phyloP scores from a whole-genome alignment of 2,113 vertebrate genomes.

The Calonectris borealis region DNA sequence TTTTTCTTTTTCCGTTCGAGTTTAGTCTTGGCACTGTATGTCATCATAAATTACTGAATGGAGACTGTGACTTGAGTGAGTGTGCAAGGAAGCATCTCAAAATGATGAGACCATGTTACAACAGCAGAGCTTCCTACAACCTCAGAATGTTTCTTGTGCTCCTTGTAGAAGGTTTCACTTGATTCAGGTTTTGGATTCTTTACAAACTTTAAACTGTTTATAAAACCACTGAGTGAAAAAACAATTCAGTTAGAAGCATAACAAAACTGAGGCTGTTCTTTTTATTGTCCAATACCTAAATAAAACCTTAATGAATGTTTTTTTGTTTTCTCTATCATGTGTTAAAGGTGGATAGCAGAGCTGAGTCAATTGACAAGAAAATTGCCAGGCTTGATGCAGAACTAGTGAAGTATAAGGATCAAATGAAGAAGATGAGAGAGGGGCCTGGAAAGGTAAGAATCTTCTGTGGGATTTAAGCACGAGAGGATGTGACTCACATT shows the following conservation, averaged over 20 bases:
- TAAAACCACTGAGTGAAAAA: neutral
- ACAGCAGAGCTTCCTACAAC: neutral
- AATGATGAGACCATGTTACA: neutral
- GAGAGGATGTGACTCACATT: neutral
- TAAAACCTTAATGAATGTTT: neutral
- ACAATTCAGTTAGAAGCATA: neutral
- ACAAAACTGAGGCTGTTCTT: neutral
- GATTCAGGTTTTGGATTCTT: neutral
- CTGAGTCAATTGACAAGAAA: slow-evolving; percentile 97
- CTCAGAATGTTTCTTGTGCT: neutral
- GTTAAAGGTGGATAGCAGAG: slow-evolving; percentile 88
- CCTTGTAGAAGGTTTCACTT: neutral
- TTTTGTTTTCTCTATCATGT: neutral
- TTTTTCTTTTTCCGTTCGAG: neutral
- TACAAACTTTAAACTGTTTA: neutral
- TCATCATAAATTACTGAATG: neutral
- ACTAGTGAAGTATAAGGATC: slow-evolving; percentile 95
- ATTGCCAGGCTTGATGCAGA: slow-evolving; percentile 91
- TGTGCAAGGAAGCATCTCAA: neutral
- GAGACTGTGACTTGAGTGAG: neutral
- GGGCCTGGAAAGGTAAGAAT: slow-evolving; percentile 92
- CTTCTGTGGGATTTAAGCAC: neutral
- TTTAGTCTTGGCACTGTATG: neutral
- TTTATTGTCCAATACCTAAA: neutral
- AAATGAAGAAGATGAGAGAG: slow-evolving; percentile 99